phyloP scores from a whole-genome alignment of 2,888 invertebrate genomes.

The Tuta absoluta region DNA sequence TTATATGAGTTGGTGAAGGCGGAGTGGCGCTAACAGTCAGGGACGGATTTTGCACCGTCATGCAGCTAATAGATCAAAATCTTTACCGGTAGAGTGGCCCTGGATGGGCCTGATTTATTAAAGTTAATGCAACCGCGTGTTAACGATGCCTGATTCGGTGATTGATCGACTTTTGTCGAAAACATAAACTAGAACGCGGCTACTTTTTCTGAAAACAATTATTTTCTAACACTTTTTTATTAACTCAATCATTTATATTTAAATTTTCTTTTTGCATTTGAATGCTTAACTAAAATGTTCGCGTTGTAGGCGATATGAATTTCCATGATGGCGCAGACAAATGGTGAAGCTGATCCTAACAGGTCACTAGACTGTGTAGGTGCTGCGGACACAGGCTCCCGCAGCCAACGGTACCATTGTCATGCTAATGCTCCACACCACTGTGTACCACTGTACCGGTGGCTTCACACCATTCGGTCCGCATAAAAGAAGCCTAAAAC shows the following conservation, averaged over 20 bases:
- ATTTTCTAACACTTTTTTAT: slow-evolving; percentile 19
- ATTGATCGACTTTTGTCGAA: slow-evolving; percentile 70
- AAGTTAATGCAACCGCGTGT: slow-evolving; percentile 69
- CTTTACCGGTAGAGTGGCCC: slow-evolving; percentile 65
- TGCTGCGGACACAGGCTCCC: slow-evolving; percentile 23
- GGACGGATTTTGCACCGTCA: slow-evolving; percentile 58
- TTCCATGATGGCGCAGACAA: slow-evolving; percentile 25
- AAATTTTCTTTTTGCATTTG: neutral
- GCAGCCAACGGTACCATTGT: slow-evolving; percentile 27
- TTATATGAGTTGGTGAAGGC: slow-evolving; percentile 54
- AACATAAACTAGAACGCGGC: slow-evolving; percentile 60
- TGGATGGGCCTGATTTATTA: slow-evolving; percentile 68
- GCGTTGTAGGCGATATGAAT: slow-evolving; percentile 18
- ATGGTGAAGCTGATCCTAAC: slow-evolving; percentile 26
- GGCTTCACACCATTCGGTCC: slow-evolving; percentile 24
- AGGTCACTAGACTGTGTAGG: slow-evolving; percentile 27
- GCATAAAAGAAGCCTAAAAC: slow-evolving; percentile 26
- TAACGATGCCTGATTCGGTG: slow-evolving; percentile 76
- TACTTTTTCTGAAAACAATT: slow-evolving; percentile 42
- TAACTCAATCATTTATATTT: neutral
- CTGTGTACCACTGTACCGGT: slow-evolving; percentile 21
- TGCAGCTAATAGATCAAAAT: slow-evolving; percentile 77
- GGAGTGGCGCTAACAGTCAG: slow-evolving; percentile 69
- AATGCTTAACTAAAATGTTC: neutral
- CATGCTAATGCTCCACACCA: slow-evolving; percentile 28